phyloP scores from a whole-genome alignment of 1,140 invertebrate species.

The Hypothenemus hampei region DNA sequence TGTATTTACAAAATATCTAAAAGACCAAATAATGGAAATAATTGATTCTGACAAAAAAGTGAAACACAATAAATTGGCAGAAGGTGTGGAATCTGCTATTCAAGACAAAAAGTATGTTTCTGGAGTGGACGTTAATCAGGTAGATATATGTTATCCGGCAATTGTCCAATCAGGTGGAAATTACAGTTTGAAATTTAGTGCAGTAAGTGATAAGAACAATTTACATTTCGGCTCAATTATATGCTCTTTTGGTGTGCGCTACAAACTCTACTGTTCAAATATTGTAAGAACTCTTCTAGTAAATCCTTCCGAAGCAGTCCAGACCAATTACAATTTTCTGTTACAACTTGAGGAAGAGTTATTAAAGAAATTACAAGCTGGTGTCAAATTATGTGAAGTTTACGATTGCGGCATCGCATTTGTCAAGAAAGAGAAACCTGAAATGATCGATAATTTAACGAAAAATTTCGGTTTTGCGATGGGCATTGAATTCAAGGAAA shows the following conservation, averaged over 20 bases:
- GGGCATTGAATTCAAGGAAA: slow-evolving; percentile 98
- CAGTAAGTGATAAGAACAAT: slow-evolving; percentile 86
- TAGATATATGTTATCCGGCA: slow-evolving; percentile 97
- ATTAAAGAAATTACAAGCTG: slow-evolving; percentile 77
- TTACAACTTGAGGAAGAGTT: slow-evolving; percentile 89
- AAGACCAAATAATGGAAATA: slow-evolving; percentile 97
- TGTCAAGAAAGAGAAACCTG: slow-evolving; percentile 84
- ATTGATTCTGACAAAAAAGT: slow-evolving; percentile 97
- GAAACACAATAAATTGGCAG: slow-evolving; percentile 89
- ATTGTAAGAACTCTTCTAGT: slow-evolving; percentile 96
- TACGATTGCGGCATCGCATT: slow-evolving; percentile 79
- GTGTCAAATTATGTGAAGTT: slow-evolving; percentile 80
- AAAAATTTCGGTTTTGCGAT: slow-evolving; percentile 80
- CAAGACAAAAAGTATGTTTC: slow-evolving; percentile 92
- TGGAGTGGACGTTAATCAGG: slow-evolving; percentile 77
- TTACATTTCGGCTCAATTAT: slow-evolving; percentile 96
- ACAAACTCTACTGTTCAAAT: slow-evolving; percentile 98
- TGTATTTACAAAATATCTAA: slow-evolving; percentile 93
- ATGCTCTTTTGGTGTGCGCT: slow-evolving; percentile 89
- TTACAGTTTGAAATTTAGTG: slow-evolving; percentile 96
- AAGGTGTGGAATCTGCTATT: slow-evolving; percentile 88
- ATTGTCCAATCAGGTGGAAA: slow-evolving; percentile 98
- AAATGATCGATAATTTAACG: slow-evolving; percentile 85
- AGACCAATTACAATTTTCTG: slow-evolving; percentile 92
- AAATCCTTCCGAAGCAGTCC: slow-evolving; percentile 77